Evolutionary conservation across 2,797 vertebrate species (phyloP).

Genomic region (Peromyscus attwateri): DNA sequence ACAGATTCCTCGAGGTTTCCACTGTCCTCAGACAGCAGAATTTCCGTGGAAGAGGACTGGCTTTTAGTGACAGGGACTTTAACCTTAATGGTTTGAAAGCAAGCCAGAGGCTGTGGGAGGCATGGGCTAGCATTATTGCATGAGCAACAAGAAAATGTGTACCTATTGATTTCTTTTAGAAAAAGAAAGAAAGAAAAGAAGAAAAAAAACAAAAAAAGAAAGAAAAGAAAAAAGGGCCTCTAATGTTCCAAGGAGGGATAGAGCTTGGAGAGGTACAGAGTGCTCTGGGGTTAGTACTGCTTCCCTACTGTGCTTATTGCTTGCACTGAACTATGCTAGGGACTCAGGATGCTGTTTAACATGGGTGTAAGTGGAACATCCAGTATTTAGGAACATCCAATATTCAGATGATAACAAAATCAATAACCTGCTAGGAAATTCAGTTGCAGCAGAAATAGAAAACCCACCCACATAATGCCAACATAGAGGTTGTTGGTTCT

Average conservation of each 20-base stretch:
- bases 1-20: background rate
- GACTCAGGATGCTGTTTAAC: background rate
- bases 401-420: background rate
- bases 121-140: background rate
- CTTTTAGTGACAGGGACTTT: background rate
- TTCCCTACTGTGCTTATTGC: background rate
- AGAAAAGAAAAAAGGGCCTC: background rate
- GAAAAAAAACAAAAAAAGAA: background rate
- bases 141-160: slow-evolving; percentile 4
- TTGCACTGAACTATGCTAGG: background rate
- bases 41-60: background rate
- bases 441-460: slow-evolving; percentile 17
- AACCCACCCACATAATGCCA: background rate
- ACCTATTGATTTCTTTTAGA: slow-evolving; percentile 2
- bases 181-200: background rate
- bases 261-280: background rate
- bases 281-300: background rate
- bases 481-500: background rate
- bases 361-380: background rate
- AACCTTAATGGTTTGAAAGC: background rate
- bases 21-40: background rate
- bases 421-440: background rate
- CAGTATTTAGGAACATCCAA: background rate
- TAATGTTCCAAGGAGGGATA: background rate
- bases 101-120: background rate